A percentile compares a stretch with the other conserved stretches of the same genome.
Conservation (phyloP, 2,113 vertebrate genomes). For the Eonycteris spelaea region DNA sequence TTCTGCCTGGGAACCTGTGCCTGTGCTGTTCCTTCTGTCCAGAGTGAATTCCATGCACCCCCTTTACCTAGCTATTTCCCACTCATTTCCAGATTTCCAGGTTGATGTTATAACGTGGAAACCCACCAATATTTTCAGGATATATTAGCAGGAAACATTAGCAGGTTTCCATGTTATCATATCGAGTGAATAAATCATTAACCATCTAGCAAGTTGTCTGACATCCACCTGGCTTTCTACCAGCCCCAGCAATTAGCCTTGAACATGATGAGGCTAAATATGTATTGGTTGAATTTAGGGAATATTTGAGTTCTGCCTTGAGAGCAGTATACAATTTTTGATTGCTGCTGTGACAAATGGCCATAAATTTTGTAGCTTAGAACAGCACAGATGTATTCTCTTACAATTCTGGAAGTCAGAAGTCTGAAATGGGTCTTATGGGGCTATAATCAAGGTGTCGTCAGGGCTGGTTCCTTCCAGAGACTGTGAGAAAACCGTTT, state of each 20-base stretch:
- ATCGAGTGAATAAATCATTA: neutral
- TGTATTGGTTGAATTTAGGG: neutral
- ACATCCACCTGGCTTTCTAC: neutral
- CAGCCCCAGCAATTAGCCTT: neutral
- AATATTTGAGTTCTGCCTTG: neutral
- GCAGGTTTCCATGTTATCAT: neutral
- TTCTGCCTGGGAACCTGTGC: neutral
- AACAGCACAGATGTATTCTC: neutral
- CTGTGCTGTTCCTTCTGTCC: neutral
- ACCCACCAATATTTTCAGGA: neutral
- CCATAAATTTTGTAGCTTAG: neutral
- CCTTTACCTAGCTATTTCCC: neutral
- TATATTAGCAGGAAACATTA: neutral
- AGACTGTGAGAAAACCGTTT: neutral
- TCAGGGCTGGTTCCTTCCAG: neutral
- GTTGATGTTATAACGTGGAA: neutral
- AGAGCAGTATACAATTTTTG: neutral
- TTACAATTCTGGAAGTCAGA: neutral
- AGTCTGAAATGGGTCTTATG: neutral
- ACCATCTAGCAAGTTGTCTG: neutral
- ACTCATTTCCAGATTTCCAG: neutral
- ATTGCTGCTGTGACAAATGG: neutral
- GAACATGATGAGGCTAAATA: too few species aligned
- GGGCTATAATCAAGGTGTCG: neutral
- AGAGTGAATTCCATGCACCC: neutral